Conservation (phyloP, 2,888 invertebrate genomes). For the Cataglyphis altisquamis region DNA sequence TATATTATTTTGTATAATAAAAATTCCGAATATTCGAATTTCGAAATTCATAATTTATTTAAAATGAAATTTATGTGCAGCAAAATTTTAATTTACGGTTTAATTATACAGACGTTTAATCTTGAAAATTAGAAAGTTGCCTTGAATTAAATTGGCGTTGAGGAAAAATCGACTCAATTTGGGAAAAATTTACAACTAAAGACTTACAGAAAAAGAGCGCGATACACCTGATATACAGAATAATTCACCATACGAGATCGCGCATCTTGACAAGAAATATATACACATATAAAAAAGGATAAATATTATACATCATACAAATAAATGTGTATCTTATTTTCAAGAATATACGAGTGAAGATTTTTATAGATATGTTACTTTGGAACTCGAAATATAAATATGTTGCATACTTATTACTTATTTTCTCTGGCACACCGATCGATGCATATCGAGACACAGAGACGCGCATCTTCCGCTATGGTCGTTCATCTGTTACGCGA, state of each 20-base stretch:
- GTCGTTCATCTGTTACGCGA: slow-evolving; percentile 31
- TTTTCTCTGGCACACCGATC: neutral
- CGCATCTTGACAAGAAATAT: neutral
- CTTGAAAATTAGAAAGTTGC: slow-evolving; percentile 5
- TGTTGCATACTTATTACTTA: neutral
- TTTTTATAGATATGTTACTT: neutral
- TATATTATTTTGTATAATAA: neutral
- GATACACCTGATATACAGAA: neutral
- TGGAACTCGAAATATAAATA: slow-evolving; percentile 1
- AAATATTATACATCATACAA: neutral
- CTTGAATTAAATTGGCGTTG: neutral
- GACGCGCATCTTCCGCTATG: slow-evolving; percentile 8
- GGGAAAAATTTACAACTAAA: slow-evolving; percentile 5
- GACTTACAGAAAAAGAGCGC: slow-evolving; percentile 20
- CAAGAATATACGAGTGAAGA: neutral
- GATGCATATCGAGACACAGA: neutral
- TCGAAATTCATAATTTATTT: neutral
- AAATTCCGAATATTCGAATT: neutral
- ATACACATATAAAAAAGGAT: neutral
- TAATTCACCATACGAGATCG: neutral
- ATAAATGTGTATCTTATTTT: neutral
- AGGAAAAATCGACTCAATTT: neutral
- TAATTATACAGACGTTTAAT: slow-evolving; percentile 4
- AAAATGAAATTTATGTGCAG: neutral
- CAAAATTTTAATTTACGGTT: neutral